Conservation (phyloP, 2,113 vertebrate genomes). For the Colistium nudipinnis region DNA sequence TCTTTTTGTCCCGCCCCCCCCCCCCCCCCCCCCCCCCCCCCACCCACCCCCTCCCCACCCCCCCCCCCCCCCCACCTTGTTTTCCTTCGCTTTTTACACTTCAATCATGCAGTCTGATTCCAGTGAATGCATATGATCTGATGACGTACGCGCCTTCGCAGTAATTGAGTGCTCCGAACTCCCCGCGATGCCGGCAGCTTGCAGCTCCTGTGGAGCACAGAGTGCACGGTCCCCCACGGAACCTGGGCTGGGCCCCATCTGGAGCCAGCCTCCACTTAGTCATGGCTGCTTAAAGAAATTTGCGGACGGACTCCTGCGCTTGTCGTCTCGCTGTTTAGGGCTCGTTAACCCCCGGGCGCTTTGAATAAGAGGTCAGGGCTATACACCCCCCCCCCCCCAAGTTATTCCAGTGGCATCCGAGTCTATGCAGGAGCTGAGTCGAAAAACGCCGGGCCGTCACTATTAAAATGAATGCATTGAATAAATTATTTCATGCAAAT, state of each 20-base stretch:
- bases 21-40: no score
- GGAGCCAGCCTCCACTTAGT: constrained; percentile 54
- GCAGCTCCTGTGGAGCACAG: constrained; percentile 2
- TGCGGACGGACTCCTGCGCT: constrained; percentile 57
- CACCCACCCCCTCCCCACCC: no score
- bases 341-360: constrained; percentile 46
- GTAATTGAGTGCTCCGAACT: neutral
- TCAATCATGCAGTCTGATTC: neutral
- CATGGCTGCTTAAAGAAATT: constrained; percentile 61
- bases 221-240: constrained; percentile 18
- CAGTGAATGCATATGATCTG: neutral
- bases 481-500: constrained; percentile 8
- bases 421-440: constrained; percentile 39
- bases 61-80: no score
- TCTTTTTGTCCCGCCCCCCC: no score
- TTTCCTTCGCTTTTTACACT: neutral
- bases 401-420: constrained; percentile 20
- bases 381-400: constrained; percentile 28
- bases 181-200: neutral
- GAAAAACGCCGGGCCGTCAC: constrained; percentile 36
- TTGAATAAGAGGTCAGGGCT: constrained; percentile 62
- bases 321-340: constrained; percentile 37
- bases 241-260: constrained; percentile 30
- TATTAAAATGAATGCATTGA: constrained; percentile 28
- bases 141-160: constrained; percentile 3